phyloP scores from a whole-genome alignment of 1,140 invertebrate species.

The Cepaea nemoralis region DNA sequence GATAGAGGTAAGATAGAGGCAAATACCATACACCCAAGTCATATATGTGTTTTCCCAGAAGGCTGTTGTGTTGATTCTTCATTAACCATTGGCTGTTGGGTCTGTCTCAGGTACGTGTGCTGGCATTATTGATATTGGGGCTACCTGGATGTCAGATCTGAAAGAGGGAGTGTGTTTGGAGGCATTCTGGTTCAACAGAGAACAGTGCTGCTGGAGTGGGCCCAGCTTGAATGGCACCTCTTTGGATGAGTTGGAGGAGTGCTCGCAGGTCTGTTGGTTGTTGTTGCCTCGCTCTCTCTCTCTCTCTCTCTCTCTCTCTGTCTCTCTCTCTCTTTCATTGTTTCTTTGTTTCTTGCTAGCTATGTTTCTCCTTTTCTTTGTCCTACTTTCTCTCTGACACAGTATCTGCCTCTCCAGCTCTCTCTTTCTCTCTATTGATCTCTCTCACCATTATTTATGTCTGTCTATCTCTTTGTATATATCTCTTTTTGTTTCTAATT shows the following conservation, averaged over 20 bases:
- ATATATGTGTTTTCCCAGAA: no score
- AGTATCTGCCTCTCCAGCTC: no score
- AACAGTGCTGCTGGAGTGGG: slow-evolving; percentile 99
- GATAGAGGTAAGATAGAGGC: no score
- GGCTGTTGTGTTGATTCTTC: no score
- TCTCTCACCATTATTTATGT: neutral
- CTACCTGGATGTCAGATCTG: slow-evolving; percentile 99
- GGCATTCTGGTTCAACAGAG: slow-evolving; percentile 98
- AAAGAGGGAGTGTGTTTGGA: slow-evolving; percentile 98
- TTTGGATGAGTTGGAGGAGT: slow-evolving; percentile 84
- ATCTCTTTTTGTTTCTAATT: neutral
- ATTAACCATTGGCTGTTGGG: no score
- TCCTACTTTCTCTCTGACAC: neutral
- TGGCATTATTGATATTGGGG: slow-evolving; percentile 89
- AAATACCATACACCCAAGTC: no score
- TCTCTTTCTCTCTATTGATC: neutral
- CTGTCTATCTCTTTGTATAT: neutral
- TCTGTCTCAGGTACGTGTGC: slow-evolving; percentile 74
- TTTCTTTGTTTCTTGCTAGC: no score
- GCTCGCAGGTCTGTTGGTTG: slow-evolving; percentile 55
- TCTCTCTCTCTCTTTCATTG: no score
- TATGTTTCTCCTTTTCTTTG: neutral
- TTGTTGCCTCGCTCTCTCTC: neutral
- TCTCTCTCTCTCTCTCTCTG: neutral
- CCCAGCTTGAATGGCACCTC: slow-evolving; percentile 83